phyloP scores from a whole-genome alignment of 2,113 vertebrate genomes.

The Tor tambroides region DNA sequence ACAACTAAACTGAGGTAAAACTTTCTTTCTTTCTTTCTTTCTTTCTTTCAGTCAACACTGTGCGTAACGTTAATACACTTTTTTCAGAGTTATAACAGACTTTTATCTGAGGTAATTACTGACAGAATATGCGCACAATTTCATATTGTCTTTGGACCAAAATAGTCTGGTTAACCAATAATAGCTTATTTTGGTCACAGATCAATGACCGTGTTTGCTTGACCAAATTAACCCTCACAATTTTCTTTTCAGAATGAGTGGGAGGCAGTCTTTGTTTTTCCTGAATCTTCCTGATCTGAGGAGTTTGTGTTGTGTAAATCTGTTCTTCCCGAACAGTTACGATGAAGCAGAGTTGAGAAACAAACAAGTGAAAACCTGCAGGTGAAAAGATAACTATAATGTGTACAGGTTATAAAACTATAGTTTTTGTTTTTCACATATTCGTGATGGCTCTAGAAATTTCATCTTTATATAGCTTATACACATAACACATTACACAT shows the following conservation, averaged over 20 bases:
- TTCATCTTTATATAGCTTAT: too few relatives aligned
- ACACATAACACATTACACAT: too few relatives aligned
- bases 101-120: neutral
- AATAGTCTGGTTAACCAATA: neutral
- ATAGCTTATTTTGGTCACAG: neutral
- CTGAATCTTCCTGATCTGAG: constrained; percentile 77
- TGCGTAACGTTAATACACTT: neutral
- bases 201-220: neutral
- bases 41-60: neutral
- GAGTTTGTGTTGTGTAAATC: constrained; percentile 74
- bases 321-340: constrained; percentile 67
- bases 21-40: neutral
- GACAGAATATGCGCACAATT: neutral
- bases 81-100: neutral
- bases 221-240: neutral
- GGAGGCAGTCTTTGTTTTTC: constrained; percentile 78
- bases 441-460: neutral
- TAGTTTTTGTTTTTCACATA: neutral
- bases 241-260: constrained; percentile 65
- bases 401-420: neutral
- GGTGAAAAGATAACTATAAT: neutral
- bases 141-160: neutral
- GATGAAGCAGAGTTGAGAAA: constrained; percentile 72
- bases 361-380: constrained; percentile 79
- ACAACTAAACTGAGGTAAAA: neutral